These are phyloP conservation scores for Hippocampus kuda DNA, from an alignment of 2,797 vertebrate genomes.

Conservation along the genomic window DNA sequence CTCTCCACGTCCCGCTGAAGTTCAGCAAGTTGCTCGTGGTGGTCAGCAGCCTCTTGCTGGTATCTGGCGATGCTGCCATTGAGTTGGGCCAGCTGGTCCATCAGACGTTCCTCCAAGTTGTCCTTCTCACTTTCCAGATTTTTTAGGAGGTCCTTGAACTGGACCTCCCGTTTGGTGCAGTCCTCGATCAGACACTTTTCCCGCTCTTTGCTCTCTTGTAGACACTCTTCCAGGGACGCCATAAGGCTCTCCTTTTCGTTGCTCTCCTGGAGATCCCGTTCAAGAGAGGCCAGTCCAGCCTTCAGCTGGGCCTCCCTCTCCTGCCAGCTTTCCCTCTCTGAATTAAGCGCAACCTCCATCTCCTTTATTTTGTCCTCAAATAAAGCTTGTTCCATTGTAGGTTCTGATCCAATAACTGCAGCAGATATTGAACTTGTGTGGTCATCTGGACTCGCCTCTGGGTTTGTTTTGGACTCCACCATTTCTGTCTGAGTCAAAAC, in stretches of 20 bases:
- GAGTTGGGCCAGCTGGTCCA: slow-evolving; percentile 96
- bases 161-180: slow-evolving; percentile 54
- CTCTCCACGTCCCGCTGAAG: slow-evolving; percentile 58
- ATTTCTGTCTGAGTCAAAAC: slow-evolving; percentile 28
- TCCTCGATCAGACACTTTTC: slow-evolving; percentile 61
- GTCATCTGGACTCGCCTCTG: slow-evolving; percentile 12
- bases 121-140: slow-evolving; percentile 83
- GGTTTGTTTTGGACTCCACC: slow-evolving; percentile 13
- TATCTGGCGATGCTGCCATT: slow-evolving; percentile 97
- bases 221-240: slow-evolving; percentile 47
- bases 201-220: slow-evolving; percentile 59
- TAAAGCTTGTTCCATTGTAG: slow-evolving; percentile 15
- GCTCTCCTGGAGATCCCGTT: slow-evolving; percentile 60
- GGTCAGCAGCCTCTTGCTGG: slow-evolving; percentile 82
- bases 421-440: slow-evolving; percentile 15
- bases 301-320: slow-evolving; percentile 31
- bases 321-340: slow-evolving; percentile 36
- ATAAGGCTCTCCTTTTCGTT: slow-evolving; percentile 56
- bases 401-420: slow-evolving; percentile 15
- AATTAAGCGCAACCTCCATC: slow-evolving; percentile 38
- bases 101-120: slow-evolving; percentile 90
- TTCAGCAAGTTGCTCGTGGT: slow-evolving; percentile 60
- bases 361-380: slow-evolving; percentile 47
- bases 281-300: slow-evolving; percentile 59
- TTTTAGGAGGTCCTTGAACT: slow-evolving; percentile 65